Evolutionary conservation across 1,140 invertebrate genomes (phyloP).

Genomic region (Drosophila bocki): DNA sequence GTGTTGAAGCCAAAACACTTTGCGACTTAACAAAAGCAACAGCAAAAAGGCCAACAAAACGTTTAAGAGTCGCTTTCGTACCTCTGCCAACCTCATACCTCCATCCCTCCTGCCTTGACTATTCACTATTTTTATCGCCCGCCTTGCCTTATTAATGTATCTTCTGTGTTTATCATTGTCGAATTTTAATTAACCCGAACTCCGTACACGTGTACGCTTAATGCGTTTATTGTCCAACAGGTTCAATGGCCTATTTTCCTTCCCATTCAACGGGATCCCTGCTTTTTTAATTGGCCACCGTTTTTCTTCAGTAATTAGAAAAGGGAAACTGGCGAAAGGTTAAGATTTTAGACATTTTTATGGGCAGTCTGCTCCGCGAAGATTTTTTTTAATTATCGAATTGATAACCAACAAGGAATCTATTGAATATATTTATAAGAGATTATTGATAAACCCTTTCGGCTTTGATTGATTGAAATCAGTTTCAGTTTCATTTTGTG

Average conservation of each 20-base stretch:
- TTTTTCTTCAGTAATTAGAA: conserved; percentile 3
- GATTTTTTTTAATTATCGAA: not conserved
- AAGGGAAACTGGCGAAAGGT: not conserved
- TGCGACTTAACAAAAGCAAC: conserved; percentile 21
- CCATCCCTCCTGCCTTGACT: not conserved
- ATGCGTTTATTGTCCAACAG: conserved; percentile 45
- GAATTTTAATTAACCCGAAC: conserved; percentile 76
- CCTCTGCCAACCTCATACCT: not conserved
- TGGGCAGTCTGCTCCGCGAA: not conserved
- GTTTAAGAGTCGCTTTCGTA: conserved; percentile 34
- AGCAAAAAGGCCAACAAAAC: conserved; percentile 33
- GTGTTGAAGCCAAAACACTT: conserved; percentile 60
- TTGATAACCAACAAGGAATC: not conserved
- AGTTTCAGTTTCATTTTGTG: not conserved
- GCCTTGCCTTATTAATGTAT: conserved; percentile 72
- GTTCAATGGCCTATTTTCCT: conserved; percentile 44
- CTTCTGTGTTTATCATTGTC: conserved; percentile 78
- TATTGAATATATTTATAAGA: no score
- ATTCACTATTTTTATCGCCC: conserved; percentile 60
- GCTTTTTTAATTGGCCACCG: conserved; percentile 6
- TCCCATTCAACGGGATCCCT: not conserved
- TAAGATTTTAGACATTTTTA: not conserved
- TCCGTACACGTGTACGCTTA: conserved; percentile 49
- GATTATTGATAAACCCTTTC: not conserved
- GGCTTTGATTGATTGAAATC: not conserved